phyloP scores from a whole-genome alignment of 2,113 vertebrate genomes.

The Trichechus manatus region DNA sequence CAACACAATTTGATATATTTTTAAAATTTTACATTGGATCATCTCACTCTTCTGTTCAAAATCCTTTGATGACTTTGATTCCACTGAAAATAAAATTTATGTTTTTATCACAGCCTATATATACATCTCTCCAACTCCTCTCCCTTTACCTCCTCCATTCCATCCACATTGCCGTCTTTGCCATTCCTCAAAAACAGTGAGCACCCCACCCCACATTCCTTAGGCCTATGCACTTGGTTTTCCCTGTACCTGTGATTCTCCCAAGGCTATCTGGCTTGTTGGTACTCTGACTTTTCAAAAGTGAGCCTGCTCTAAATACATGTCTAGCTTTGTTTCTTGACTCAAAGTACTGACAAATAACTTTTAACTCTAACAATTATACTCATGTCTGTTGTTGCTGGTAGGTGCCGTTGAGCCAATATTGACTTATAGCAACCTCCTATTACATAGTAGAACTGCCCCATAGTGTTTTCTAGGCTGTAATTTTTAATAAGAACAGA shows the following conservation, averaged over 20 bases:
- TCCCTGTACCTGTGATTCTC: neutral
- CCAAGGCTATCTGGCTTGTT: neutral
- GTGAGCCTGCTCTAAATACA: neutral
- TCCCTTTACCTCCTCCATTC: neutral
- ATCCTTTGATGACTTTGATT: neutral
- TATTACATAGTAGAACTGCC: neutral
- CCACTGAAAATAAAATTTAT: neutral
- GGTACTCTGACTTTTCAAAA: neutral
- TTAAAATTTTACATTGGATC: neutral
- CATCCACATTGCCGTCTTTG: neutral
- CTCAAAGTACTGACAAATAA: neutral
- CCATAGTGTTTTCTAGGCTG: neutral
- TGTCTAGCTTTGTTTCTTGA: neutral
- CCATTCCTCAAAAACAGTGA: neutral
- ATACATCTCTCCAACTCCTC: fast-evolving
- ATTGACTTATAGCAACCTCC: too few species aligned
- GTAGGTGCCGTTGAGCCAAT: too few species aligned
- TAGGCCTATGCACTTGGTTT: neutral
- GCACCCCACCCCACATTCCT: fast-evolving
- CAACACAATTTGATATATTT: neutral
- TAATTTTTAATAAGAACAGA: neutral
- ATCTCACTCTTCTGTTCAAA: neutral
- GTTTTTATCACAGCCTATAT: neutral
- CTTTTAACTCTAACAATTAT: neutral
- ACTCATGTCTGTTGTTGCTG: neutral